Evolutionary conservation across 2,888 invertebrate genomes (phyloP).

Genomic region (Eucera pruinosa): DNA sequence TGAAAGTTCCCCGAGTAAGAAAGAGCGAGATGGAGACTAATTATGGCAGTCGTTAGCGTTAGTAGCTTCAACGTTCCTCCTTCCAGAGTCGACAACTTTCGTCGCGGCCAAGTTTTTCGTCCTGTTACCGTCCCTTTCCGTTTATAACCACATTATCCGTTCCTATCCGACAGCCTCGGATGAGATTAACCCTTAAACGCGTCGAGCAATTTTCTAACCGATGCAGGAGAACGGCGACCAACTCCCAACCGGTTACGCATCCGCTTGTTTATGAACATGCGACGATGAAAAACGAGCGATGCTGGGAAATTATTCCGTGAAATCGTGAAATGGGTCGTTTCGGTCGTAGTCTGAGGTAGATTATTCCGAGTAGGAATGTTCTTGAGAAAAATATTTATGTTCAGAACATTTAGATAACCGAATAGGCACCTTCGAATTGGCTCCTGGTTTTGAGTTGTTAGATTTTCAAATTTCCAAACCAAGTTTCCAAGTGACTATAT

Average conservation of each 20-base stretch:
- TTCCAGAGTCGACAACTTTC: slow-evolving; percentile 26
- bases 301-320: slow-evolving; percentile 16
- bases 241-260: slow-evolving; percentile 42
- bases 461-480: too few species aligned
- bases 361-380: too few species aligned
- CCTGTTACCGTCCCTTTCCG: background rate
- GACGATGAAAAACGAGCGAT: slow-evolving; percentile 11
- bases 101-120: slow-evolving; percentile 37
- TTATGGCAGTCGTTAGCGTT: slow-evolving; percentile 68
- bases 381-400: background rate
- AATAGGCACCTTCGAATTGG: too few species aligned
- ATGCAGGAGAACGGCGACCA: background rate
- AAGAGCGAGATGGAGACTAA: slow-evolving; percentile 48
- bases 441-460: too few species aligned
- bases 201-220: slow-evolving; percentile 57
- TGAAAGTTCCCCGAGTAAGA: slow-evolving; percentile 27
- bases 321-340: background rate
- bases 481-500: too few species aligned
- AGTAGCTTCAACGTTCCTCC: slow-evolving; percentile 42
- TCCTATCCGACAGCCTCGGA: slow-evolving; percentile 33
- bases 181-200: slow-evolving; percentile 63
- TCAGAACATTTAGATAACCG: too few species aligned
- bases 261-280: slow-evolving; percentile 39
- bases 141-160: slow-evolving; percentile 47
- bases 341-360: background rate